Evolutionary conservation across 2,113 vertebrate species (phyloP), one percentile per base, ranked within the genome.

Genomic region (Mesocricetus auratus): DNA sequence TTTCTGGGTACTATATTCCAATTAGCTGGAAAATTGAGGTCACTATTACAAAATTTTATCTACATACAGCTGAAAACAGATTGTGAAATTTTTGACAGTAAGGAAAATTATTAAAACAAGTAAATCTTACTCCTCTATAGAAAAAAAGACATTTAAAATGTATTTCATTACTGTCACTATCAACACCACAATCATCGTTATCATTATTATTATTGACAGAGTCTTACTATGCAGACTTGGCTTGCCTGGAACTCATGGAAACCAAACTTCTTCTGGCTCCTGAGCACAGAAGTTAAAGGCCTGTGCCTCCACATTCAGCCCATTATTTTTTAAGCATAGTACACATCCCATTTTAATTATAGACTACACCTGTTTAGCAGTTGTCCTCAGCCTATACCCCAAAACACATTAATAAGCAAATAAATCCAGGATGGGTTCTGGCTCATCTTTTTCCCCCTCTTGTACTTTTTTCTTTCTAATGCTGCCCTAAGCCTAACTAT

Each of bases 291-390:
- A 6, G 1, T 66, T 47, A 36, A 86, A 62, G 56, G 15, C 24
- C n/a, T 62, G 13, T 39, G 16, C n/a, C 39, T 26, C n/a, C 13
- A 29, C n/a, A 3, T 16, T n/a, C n/a, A 83, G n/a, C 56, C 36
- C 1, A 12, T 36, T 16, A 58, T 66, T 77, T 90, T 15, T 78
- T 58, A 56, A 56, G n/a, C 31, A 19, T 74, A 62, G 92, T 78
- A 94, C 21, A 85, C 5, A 60, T 96, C 96, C 79, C 1, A 26
- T 96, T 98, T 97, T 95, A 95, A 97, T 97, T 97, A 97, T 56
- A 96, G 93, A 95, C 13, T 71, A 33, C 24, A 47, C 17, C 9
- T 47, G 17, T 36, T 36, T 22, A 47, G 9, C 29, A 12, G 26
- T 53, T 71, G 11, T 87, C 3, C 13, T 71, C 47, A 56, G 36